Conservation (phyloP, 2,888 invertebrate genomes). For the Drosophila demipolita region DNA sequence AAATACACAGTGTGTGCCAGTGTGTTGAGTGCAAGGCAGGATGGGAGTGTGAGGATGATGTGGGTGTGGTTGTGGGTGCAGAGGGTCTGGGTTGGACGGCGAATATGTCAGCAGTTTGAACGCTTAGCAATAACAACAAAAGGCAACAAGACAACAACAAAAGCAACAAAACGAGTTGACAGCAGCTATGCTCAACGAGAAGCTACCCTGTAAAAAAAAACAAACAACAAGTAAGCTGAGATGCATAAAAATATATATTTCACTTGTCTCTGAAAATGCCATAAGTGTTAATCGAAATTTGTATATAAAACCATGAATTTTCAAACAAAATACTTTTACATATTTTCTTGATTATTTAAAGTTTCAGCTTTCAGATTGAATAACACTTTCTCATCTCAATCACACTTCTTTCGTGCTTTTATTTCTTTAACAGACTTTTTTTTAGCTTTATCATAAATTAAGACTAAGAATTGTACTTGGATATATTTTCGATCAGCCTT, state of each 20-base stretch:
- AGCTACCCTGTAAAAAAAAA: neutral
- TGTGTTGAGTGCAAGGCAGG: neutral
- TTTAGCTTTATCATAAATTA: too few relatives aligned
- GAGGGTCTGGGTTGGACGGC: neutral
- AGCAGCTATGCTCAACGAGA: neutral
- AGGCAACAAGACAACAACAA: neutral
- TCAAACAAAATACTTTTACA: neutral
- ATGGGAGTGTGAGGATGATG: neutral
- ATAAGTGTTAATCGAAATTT: neutral
- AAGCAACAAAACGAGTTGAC: neutral
- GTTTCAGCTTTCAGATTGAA: neutral
- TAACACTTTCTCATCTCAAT: neutral
- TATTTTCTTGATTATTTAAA: neutral
- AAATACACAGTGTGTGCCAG: neutral
- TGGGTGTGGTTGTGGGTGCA: too few relatives aligned
- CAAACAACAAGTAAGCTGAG: neutral
- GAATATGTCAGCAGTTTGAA: neutral
- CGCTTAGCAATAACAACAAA: neutral
- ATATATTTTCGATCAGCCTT: neutral
- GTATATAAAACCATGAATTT: neutral
- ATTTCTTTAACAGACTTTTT: too few relatives aligned
- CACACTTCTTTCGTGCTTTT: neutral
- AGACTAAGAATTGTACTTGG: too few relatives aligned
- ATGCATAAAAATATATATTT: neutral
- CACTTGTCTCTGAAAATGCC: too few relatives aligned